A percentile compares a stretch with the other conserved stretches of the same genome.
These are phyloP conservation scores for Stomorhina lunata DNA, from an alignment of 2,888 invertebrate genomes.

Conservation along the genomic window DNA sequence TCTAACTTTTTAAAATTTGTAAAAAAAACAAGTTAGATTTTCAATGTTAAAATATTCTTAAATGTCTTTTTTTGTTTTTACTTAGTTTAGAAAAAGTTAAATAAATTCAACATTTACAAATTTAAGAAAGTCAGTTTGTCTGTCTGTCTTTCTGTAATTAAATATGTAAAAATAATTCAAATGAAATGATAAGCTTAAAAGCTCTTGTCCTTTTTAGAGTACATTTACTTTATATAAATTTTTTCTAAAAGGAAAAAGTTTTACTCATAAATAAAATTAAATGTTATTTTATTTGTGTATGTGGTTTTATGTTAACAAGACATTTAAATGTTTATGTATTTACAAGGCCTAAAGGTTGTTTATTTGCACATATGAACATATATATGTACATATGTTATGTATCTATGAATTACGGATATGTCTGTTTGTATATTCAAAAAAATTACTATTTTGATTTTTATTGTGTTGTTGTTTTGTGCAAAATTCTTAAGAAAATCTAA, in stretches of 20 bases:
- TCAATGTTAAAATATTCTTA: no score
- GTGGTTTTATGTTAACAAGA: constrained; percentile 62
- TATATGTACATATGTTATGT: neutral
- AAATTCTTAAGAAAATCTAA: neutral
- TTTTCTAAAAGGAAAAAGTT: constrained; percentile 8
- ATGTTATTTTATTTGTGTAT: constrained; percentile 75
- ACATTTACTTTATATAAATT: neutral
- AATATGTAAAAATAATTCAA: neutral
- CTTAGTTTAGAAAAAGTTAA: no score
- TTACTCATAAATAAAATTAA: constrained; percentile 74
- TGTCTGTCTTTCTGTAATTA: no score
- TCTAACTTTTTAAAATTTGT: no score
- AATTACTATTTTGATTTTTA: constrained; percentile 57
- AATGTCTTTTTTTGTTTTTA: no score
- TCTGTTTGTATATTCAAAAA: constrained; percentile 27
- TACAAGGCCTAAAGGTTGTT: constrained; percentile 37
- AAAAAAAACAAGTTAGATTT: no score
- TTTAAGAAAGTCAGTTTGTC: no score
- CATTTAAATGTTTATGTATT: constrained; percentile 21
- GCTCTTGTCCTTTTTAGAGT: neutral
- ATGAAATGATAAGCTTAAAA: neutral
- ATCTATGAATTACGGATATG: neutral
- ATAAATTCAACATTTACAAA: neutral
- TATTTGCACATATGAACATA: neutral
- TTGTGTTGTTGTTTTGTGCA: constrained; percentile 48